Evolutionary conservation across 2,888 invertebrate species (phyloP).

Genomic region (Beris chalybata): DNA sequence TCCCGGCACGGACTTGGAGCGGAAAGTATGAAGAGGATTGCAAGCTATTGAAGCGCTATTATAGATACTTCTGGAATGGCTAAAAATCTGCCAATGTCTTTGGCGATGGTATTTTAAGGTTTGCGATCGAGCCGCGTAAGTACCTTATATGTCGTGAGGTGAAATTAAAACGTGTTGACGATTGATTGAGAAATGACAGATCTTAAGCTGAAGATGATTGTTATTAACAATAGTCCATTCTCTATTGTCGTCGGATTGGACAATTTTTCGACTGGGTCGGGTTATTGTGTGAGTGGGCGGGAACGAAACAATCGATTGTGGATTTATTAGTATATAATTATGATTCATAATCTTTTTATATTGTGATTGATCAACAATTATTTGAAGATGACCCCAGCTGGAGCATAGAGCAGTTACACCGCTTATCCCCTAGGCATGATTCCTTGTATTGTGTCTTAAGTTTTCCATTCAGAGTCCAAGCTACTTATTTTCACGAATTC

Average conservation of each 20-base stretch:
- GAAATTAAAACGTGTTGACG: constrained; percentile 32
- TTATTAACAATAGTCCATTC: constrained; percentile 28
- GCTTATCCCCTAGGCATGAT: not conserved
- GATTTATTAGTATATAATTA: constrained; percentile 28
- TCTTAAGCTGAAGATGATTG: constrained; percentile 26
- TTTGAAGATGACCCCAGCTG: too few species aligned
- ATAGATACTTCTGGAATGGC: too few species aligned
- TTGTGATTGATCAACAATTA: too few species aligned
- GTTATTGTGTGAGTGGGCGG: constrained; percentile 5
- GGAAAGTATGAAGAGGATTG: constrained; percentile 32
- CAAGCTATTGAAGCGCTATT: constrained; percentile 4
- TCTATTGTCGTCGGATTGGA: too few species aligned
- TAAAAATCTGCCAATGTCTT: too few species aligned
- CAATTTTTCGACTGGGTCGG: too few species aligned
- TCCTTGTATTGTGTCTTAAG: constrained; percentile 4
- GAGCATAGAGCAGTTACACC: too few species aligned
- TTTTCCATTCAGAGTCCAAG: not conserved
- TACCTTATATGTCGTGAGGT: constrained; percentile 29
- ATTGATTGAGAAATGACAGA: constrained; percentile 33
- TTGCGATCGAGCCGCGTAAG: constrained; percentile 10
- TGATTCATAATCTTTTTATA: constrained; percentile 3
- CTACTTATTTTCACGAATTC: too few species aligned
- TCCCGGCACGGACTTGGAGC: constrained; percentile 15
- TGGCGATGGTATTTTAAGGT: constrained; percentile 30
- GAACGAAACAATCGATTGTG: constrained; percentile 18